phyloP scores from a whole-genome alignment of 2,797 vertebrate genomes.

The Rhincodon typus region DNA sequence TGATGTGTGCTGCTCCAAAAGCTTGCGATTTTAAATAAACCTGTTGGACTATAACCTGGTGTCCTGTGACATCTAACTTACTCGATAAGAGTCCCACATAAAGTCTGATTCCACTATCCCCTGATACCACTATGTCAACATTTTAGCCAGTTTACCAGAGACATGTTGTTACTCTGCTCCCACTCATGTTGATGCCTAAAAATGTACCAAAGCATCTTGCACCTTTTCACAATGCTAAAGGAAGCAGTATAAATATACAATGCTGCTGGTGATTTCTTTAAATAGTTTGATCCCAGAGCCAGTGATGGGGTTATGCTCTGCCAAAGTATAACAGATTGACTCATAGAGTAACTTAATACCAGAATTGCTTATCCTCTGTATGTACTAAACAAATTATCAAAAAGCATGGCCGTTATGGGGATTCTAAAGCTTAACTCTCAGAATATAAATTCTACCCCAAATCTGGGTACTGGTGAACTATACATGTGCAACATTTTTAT shows the following conservation, averaged over 20 bases:
- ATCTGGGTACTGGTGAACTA: neutral
- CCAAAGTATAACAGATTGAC: neutral
- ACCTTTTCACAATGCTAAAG: neutral
- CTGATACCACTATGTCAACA: neutral
- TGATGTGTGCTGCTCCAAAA: too few relatives aligned
- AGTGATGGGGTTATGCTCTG: neutral
- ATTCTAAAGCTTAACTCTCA: neutral
- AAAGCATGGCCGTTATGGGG: neutral
- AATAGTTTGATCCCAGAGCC: neutral
- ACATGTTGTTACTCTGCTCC: neutral
- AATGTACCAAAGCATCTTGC: neutral
- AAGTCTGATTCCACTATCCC: neutral
- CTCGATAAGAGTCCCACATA: too few relatives aligned
- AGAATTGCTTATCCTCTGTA: neutral
- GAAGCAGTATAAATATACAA: neutral
- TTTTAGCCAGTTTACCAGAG: neutral
- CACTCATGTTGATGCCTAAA: neutral
- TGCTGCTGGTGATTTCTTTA: neutral
- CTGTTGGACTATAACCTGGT: too few relatives aligned
- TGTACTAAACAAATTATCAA: neutral
- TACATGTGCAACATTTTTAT: slow-evolving; percentile 23
- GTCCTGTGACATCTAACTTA: too few relatives aligned
- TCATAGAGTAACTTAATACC: neutral
- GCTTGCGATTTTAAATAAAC: too few relatives aligned
- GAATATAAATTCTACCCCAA: neutral